phyloP scores from a whole-genome alignment of 2,113 vertebrate species.

The Anthoscopus minutus region DNA sequence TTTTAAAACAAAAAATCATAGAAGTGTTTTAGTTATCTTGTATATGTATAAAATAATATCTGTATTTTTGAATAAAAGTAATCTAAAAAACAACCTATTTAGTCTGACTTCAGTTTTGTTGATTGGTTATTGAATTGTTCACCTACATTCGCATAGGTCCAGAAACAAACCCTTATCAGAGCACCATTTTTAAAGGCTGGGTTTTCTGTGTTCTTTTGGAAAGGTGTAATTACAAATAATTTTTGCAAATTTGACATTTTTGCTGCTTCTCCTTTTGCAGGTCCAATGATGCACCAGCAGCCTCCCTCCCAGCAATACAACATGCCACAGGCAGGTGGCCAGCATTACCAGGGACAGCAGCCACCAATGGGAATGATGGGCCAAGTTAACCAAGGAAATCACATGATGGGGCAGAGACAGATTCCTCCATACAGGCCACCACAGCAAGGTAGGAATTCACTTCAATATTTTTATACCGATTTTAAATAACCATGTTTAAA shows the following conservation, averaged over 20 bases:
- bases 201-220: neutral
- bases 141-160: neutral
- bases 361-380: conserved; percentile 97
- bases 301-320: conserved; percentile 94
- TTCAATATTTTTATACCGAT: neutral
- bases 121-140: neutral
- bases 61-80: neutral
- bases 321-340: conserved; percentile 90
- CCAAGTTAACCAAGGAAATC: conserved; percentile 93
- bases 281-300: conserved; percentile 98
- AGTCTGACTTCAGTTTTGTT: neutral
- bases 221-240: neutral
- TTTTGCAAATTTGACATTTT: neutral
- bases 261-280: conserved; percentile 54
- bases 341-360: conserved; percentile 97
- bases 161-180: neutral
- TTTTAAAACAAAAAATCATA: neutral
- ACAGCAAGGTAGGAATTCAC: conserved; percentile 86
- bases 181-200: neutral
- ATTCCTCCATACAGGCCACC: conserved; percentile 97
- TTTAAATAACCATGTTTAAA: neutral
- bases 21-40: neutral
- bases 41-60: neutral
- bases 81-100: neutral
- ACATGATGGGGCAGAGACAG: conserved; percentile 96